Base-by-base conservation (phyloP, 2,113 vertebrate genomes). In the Coregonus clupeaformis region DNA sequence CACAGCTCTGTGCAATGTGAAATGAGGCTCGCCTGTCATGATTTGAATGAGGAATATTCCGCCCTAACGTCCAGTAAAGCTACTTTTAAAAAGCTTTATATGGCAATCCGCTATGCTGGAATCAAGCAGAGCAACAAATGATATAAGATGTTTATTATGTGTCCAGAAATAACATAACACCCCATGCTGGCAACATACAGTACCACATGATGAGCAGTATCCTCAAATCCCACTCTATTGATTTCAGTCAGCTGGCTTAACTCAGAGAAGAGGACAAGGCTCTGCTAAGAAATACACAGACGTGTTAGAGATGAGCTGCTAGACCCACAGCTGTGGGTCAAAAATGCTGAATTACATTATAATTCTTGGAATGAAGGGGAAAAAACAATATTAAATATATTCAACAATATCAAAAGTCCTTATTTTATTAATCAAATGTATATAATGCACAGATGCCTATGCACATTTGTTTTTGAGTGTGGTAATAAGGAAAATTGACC, bases 191-290 rank as follows among this genome's bases (percentile, higher is more conserved):
- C 68, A 80, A 45, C 45, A 68, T 55, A 68, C 47, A 69, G 20
- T 36, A 32, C 22, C 52, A 12, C 36, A 9, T 72, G 70, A 60
- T 62, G 45, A 65, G 13, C 49, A 57, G 65, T 69, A 60, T 71
- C 74, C 81, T 76, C 69, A 72, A 76, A 77, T 67, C 68, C 74
- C 78, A 66, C 16, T 47, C 73, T 52, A 81, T 77, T 73, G 73
- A 78, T 84, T 71, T 73, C 64, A 55, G 25, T 79, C 75, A 81
- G 71, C 77, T 52, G 67, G 52, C 24, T 79, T 76, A 70, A 76
- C 36, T 72, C 27, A 65, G 24, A 55, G 45, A 11, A 20, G 29
- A 42, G 66, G n/a, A 42, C 14, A 65, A 22, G 20, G 36, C 60
- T 12, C 60, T 30, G 4, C 27, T 27, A 29, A 6, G 49, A n/a